These are phyloP conservation scores for Sporophila hypoxantha DNA, from an alignment of 2,113 vertebrate genomes.

Conservation along the genomic window DNA sequence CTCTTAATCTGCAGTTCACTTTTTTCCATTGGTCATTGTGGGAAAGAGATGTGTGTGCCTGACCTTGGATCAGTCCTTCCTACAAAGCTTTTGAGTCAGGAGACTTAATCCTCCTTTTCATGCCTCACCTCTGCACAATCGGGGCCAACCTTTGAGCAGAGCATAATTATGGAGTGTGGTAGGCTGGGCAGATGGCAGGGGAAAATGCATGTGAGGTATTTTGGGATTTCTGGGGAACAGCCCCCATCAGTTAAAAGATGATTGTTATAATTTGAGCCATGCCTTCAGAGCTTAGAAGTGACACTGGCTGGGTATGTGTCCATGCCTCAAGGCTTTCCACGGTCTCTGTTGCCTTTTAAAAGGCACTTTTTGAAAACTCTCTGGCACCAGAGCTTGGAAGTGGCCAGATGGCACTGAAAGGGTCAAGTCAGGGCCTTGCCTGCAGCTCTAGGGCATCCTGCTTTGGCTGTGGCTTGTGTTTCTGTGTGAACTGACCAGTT, in stretches of 20 bases:
- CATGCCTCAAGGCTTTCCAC: not conserved
- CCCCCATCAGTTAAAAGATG: not conserved
- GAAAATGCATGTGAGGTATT: not conserved
- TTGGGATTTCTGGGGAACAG: not conserved
- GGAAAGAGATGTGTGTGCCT: constrained; percentile 11
- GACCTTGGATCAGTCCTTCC: constrained; percentile 47
- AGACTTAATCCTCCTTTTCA: constrained; percentile 56
- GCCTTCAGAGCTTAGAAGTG: not conserved
- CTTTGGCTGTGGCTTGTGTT: not conserved
- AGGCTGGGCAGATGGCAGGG: constrained; percentile 43
- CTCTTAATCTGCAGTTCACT: not conserved
- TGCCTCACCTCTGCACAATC: constrained; percentile 44
- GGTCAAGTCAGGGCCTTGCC: not conserved
- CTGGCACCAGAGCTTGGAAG: not conserved
- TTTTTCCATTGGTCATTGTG: constrained; percentile 6
- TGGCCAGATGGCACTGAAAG: not conserved
- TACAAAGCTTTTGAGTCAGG: constrained; percentile 29
- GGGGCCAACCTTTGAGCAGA: constrained; percentile 28
- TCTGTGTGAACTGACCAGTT: not conserved
- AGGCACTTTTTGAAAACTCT: not conserved
- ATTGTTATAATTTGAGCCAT: not conserved
- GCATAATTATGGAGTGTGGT: not conserved
- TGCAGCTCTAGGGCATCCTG: not conserved
- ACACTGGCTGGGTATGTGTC: not conserved
- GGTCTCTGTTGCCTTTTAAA: not conserved